A percentile compares a stretch with the other conserved stretches of the same genome.
These are phyloP conservation scores for Macrochelys suwanniensis DNA, from an alignment of 2,797 vertebrate species.

Conservation along the genomic window DNA sequence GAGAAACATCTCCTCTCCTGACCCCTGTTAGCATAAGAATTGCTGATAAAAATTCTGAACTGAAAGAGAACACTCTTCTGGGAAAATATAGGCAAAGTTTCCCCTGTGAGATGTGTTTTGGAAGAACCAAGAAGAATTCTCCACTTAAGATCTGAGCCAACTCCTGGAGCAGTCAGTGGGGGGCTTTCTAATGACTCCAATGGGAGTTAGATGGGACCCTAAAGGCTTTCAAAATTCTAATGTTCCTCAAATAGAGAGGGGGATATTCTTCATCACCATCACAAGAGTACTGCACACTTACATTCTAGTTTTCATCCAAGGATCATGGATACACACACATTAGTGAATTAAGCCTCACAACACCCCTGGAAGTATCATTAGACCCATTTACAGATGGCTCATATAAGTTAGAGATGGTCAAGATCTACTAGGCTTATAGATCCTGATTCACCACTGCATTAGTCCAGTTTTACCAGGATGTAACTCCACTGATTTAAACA, in stretches of 20 bases:
- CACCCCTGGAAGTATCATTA: not conserved
- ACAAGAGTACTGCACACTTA: not conserved
- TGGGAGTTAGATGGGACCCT: not conserved
- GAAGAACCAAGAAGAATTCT: constrained; percentile 50
- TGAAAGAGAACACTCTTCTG: constrained; percentile 81
- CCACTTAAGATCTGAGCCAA: constrained; percentile 18
- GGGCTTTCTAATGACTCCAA: not conserved
- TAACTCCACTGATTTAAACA: not conserved
- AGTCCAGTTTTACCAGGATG: not conserved
- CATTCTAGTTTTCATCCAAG: not conserved
- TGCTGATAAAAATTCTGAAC: constrained; percentile 83
- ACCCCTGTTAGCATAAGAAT: constrained; percentile 97
- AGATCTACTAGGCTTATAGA: not conserved
- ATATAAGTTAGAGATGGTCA: not conserved
- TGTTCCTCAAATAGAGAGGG: not conserved
- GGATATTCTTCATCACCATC: not conserved
- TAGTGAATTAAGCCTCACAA: not conserved
- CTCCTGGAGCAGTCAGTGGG: not conserved
- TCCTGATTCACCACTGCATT: not conserved
- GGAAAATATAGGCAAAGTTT: constrained; percentile 76
- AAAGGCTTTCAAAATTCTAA: not conserved
- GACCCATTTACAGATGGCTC: not conserved
- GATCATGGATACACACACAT: not conserved
- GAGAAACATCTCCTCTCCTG: constrained; percentile 96
- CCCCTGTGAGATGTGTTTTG: constrained; percentile 69